Percentiles rank a stretch among this genome's conserved stretches.
Conservation (phyloP, 2,113 vertebrate genomes). For the Egretta garzetta region DNA sequence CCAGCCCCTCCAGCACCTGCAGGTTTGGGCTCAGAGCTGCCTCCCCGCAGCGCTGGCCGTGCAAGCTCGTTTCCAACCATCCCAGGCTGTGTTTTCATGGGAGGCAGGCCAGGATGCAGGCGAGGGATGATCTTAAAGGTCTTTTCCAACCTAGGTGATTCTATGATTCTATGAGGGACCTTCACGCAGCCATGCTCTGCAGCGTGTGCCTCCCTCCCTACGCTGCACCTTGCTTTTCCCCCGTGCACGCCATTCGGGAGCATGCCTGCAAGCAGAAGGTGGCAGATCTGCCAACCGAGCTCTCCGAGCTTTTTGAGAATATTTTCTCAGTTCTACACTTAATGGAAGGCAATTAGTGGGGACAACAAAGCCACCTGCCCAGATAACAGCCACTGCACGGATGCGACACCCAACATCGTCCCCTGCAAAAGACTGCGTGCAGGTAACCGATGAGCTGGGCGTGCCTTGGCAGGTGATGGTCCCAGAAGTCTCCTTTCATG, state of each 20-base stretch:
- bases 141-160: no score
- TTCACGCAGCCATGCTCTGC: not conserved
- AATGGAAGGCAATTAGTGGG: not conserved
- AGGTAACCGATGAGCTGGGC: not conserved
- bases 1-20: not conserved
- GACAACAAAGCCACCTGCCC: not conserved
- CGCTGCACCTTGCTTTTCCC: not conserved
- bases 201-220: not conserved
- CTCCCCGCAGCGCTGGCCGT: not conserved
- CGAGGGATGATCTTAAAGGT: no score
- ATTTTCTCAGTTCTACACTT: not conserved
- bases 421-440: not conserved
- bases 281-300: not conserved
- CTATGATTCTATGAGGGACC: not conserved
- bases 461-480: not conserved
- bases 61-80: not conserved
- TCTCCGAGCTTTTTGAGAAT: not conserved
- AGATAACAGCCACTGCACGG: not conserved
- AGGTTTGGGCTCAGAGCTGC: not conserved
- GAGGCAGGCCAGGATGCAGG: not conserved
- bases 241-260: rapidly evolving
- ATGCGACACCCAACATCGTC: not conserved
- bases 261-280: not conserved
- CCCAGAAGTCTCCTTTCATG: not conserved
- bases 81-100: not conserved